Evolutionary conservation across 2,888 invertebrate species (phyloP), one percentile per base, ranked within the genome.

Genomic region (Stomorhina lunata): DNA sequence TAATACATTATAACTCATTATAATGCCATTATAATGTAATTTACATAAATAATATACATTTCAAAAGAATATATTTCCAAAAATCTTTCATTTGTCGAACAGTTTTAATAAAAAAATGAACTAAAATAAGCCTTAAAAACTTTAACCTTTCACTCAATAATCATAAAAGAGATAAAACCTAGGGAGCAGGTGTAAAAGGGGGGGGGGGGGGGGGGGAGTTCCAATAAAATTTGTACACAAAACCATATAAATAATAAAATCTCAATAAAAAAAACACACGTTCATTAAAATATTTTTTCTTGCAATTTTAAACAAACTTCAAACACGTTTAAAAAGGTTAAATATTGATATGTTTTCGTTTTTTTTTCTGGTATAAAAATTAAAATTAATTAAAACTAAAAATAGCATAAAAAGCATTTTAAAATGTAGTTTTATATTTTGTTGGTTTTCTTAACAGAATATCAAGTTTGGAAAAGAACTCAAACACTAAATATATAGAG

Each of bases 321-420:
- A 59, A 71, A 71, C 34, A 71, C 57, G 34, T 45, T 59, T 17
- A 34, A 22, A 50, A 50, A 34, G 43, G 15, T 63, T 53, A 61
- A 61, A 63, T 34, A 45, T 15, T 65, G 27, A 6, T 43, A 55
- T 29, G 15, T 15, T 4, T 34, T 10, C 6, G 22, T 22, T 7
- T 43, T 12, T 29, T 4, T 61, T 29, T 32, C 29, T 32, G 20
- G 20, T n/a, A 25, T 10, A 25, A 53, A 32, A 34, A 55, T 43
- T 48, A 63, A 59, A 68, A 61, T 43, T 69, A 61, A 66, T 73
- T 57, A 34, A 61, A 79, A 81, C 27, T 61, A 71, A n/a, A n/a
- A 81, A 69, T 57, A 84, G 79, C 78, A 76, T 79, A 76, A 76
- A 80, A 76, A 79, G 79, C 82, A 69, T 75, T 71, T 55, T 43